Conservation (phyloP, 2,797 vertebrate species). For the Nannoperca australis region DNA sequence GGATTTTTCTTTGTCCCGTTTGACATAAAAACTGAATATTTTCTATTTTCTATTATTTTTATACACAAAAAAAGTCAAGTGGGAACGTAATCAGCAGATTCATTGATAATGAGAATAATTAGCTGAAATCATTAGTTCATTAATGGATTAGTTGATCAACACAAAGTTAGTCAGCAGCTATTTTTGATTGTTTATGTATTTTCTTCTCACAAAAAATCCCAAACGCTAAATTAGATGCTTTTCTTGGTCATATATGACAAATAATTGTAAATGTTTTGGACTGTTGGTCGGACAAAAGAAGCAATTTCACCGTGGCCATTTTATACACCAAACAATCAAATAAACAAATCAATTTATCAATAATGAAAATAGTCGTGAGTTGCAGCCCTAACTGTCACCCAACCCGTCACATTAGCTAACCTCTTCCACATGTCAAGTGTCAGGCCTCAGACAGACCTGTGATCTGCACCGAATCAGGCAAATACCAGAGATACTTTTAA, state of each 20-base stretch:
- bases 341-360: neutral
- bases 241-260: too few relatives aligned
- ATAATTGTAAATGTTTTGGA: neutral
- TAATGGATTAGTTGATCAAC: too few relatives aligned
- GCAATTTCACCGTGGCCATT: neutral
- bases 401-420: too few relatives aligned
- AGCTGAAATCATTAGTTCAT: too few relatives aligned
- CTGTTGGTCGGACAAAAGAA: too few relatives aligned
- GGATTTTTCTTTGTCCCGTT: neutral
- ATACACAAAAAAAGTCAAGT: neutral
- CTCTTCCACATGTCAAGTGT: too few relatives aligned
- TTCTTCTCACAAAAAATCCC: neutral
- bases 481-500: constrained; percentile 29
- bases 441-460: neutral
- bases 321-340: neutral
- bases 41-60: neutral
- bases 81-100: too few relatives aligned
- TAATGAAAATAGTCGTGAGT: neutral
- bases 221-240: neutral
- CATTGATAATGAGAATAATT: too few relatives aligned
- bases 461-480: neutral
- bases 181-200: neutral
- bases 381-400: neutral
- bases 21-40: neutral
- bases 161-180: neutral